These are phyloP conservation scores for Acipenser transmontanus DNA, from an alignment of 2,797 vertebrate genomes.

Conservation along the genomic window DNA sequence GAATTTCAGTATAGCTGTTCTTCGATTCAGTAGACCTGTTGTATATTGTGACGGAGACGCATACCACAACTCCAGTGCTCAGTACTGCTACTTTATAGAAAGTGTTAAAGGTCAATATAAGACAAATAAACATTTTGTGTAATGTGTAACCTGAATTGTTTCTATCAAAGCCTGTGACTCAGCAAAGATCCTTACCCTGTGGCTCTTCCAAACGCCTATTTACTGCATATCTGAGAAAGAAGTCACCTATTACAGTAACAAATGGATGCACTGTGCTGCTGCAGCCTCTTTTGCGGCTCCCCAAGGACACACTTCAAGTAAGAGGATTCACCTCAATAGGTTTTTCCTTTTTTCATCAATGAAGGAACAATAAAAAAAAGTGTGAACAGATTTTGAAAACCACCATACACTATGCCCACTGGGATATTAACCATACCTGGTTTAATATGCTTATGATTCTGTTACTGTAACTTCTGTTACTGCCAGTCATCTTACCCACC, in stretches of 20 bases:
- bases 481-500: not conserved
- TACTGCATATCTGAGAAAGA: not conserved
- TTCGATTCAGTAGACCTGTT: too few relatives aligned
- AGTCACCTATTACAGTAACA: conserved; percentile 2
- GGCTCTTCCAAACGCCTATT: too few relatives aligned
- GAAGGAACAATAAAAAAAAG: not conserved
- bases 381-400: not conserved
- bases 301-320: conserved; percentile 5
- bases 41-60: too few relatives aligned
- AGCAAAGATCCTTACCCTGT: too few relatives aligned
- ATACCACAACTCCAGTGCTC: too few relatives aligned
- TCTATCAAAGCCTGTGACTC: too few relatives aligned
- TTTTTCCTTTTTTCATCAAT: not conserved
- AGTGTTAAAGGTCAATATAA: too few relatives aligned
- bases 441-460: conserved; percentile 1
- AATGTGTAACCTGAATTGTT: too few relatives aligned
- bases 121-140: too few relatives aligned
- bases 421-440: not conserved
- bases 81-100: too few relatives aligned
- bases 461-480: not conserved
- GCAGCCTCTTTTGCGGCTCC: not conserved
- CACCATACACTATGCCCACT: not conserved
- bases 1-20: too few relatives aligned
- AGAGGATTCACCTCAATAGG: conserved; percentile 2
- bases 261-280: not conserved